Percentiles rank a stretch among this genome's conserved stretches.
Conservation (phyloP, 2,113 vertebrate species). For the Corvus cornix region DNA sequence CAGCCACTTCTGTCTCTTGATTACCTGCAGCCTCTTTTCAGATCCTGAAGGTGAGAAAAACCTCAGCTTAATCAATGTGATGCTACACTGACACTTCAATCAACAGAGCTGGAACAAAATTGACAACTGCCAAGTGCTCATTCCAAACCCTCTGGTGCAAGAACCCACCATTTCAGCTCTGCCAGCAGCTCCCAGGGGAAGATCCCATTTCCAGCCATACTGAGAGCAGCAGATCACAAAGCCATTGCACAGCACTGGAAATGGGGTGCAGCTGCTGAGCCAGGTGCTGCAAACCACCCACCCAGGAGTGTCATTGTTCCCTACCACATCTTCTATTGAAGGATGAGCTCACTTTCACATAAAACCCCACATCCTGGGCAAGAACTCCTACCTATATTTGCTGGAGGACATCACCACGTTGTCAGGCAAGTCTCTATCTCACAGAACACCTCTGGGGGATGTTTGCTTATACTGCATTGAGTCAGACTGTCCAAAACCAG, state of each 20-base stretch:
- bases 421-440: not conserved
- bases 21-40: not conserved
- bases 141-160: not conserved
- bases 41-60: not conserved
- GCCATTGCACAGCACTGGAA: not conserved
- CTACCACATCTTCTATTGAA: not conserved
- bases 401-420: not conserved
- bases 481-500: not conserved
- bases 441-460: not conserved
- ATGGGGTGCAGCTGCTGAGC: not conserved
- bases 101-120: not conserved
- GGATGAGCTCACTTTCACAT: not conserved
- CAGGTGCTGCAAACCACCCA: not conserved
- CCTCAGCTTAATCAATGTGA: not conserved
- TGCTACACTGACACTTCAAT: not conserved
- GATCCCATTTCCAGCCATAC: not conserved
- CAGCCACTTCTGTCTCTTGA: not conserved
- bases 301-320: rapidly evolving
- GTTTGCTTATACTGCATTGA: not conserved
- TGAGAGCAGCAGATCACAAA: not conserved
- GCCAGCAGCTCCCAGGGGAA: not conserved
- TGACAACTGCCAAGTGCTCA: not conserved
- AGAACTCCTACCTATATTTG: not conserved
- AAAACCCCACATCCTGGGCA: not conserved
- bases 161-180: not conserved